phyloP scores from a whole-genome alignment of 2,113 vertebrate genomes.

The Clarias macrocephalus region DNA sequence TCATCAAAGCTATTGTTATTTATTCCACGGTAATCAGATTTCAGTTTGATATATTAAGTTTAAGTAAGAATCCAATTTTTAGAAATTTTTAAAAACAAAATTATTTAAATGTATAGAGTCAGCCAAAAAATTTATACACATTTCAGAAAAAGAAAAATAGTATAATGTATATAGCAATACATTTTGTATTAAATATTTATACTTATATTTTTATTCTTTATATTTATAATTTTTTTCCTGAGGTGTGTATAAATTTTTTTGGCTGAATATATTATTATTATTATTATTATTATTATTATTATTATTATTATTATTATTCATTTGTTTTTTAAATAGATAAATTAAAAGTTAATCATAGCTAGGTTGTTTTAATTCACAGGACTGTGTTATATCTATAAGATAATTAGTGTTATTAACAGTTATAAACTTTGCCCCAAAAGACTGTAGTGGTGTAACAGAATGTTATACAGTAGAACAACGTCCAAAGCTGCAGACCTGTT shows the following conservation, averaged over 20 bases:
- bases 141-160: too few species aligned
- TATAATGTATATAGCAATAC: too few species aligned
- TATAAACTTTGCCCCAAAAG: neutral
- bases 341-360: neutral
- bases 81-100: neutral
- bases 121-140: too few species aligned
- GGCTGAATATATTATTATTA: too few species aligned
- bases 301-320: too few species aligned
- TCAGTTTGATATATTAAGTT: neutral
- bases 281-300: too few species aligned
- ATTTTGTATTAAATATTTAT: too few species aligned
- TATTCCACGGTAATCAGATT: too few species aligned
- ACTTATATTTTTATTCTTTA: too few species aligned
- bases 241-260: too few species aligned
- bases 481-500: neutral
- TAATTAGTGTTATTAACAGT: neutral
- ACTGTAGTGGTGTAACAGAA: neutral
- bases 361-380: neutral
- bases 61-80: neutral
- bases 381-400: neutral
- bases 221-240: too few species aligned
- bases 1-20: too few species aligned
- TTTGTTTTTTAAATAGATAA: neutral
- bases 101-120: neutral
- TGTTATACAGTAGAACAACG: neutral